Percentiles rank a stretch among this genome's conserved stretches.
These are phyloP conservation scores for Cyclura pinguis DNA, from an alignment of 2,797 vertebrate species.

Conservation along the genomic window DNA sequence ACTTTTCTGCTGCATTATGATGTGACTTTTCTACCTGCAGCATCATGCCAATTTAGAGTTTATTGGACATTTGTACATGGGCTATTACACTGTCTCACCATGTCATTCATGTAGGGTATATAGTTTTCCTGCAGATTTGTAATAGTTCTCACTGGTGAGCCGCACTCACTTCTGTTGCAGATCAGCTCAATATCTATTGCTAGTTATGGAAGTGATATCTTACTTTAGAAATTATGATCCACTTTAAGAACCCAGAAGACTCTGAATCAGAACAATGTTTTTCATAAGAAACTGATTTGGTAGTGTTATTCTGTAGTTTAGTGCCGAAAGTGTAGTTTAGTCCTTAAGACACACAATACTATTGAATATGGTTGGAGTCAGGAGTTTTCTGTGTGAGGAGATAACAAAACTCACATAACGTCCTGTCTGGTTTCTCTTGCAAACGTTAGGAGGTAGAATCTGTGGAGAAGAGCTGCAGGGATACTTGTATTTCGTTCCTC, in stretches of 20 bases:
- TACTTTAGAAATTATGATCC: not conserved
- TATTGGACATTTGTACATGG: not conserved
- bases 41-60: not conserved
- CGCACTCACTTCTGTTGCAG: not conserved
- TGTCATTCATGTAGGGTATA: not conserved
- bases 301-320: not conserved
- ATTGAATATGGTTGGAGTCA: not conserved
- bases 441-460: not conserved
- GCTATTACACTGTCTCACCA: not conserved
- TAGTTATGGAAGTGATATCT: not conserved
- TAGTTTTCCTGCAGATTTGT: not conserved
- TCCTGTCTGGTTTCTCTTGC: not conserved
- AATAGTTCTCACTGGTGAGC: not conserved
- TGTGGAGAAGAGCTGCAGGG: not conserved
- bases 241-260: not conserved
- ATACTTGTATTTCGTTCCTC: not conserved
- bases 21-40: not conserved
- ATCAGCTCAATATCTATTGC: no score
- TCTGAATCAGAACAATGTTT: not conserved
- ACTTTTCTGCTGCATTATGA: slow-evolving; percentile 33
- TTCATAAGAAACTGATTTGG: not conserved
- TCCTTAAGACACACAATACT: no score
- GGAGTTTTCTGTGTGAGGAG: not conserved
- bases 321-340: not conserved
- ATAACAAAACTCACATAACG: not conserved